Base-by-base conservation (phyloP, 2,797 vertebrate genomes). In the Spea hammondii region DNA sequence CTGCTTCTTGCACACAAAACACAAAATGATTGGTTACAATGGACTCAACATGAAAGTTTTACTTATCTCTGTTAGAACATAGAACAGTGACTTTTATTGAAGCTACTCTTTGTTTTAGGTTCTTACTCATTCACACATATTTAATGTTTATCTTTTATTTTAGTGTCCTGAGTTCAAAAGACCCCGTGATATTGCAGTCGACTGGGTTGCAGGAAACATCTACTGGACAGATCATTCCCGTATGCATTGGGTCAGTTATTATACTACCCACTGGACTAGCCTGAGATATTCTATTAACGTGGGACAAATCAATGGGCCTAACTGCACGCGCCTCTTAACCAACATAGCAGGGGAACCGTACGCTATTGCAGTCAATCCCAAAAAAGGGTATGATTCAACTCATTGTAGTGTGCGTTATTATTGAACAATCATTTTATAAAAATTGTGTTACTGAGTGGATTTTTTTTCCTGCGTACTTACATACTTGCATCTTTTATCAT, bases 191-290 rank as follows among this genome's bases (percentile, higher is more conserved):
- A 94, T 99, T 86, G 95, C 97, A 60, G 96, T 97, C 85, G 98
- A 99, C 89, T 99, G 98, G 98, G 94, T 99, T 85, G 94, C 97
- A 80, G 97, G 97, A 80, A 99, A 99, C 84, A 88, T 99, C 90
- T 99, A 99, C 81, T 99, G 98, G 98, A 99, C 98, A 0, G 98
- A 99, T 87, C 97, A 99, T 84, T 99, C 97, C 55, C 92, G 97
- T 85, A 99, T 99, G 97, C 97, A 99, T 79, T 99, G 97, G 97
- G 98, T 98, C 89, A 98, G 96, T 89, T 99, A 99, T 89, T 99
- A 98, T 83, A 98, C 97, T 55, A 95, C 97, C 55, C 97, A 98
- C 82, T 99, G 97, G 97, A 98, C 97, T 62, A 97, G 97, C 82
- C 90, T 99, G 87, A 94, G 97, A 85, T 99, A 98, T 79, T 99